These are phyloP conservation scores for Tetramorium alpestre DNA, from an alignment of 1,140 invertebrate genomes.

Conservation along the genomic window DNA sequence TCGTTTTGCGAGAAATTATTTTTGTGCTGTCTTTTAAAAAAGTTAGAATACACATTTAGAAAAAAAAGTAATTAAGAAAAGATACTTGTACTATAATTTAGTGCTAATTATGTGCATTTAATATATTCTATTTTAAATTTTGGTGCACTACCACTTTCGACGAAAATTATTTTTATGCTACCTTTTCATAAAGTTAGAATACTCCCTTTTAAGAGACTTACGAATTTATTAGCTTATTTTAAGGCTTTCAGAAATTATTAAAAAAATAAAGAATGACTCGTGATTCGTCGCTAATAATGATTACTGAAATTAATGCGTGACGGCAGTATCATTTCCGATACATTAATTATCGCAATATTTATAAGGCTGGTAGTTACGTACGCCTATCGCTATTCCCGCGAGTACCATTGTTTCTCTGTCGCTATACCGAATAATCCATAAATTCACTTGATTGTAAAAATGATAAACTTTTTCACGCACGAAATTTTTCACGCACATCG, in stretches of 20 bases:
- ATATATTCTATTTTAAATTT: no score
- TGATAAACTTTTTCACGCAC: no score
- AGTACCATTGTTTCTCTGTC: constrained; percentile 33
- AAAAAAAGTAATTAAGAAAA: no score
- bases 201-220: neutral
- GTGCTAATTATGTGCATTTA: no score
- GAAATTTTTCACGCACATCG: constrained; percentile 42
- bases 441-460: constrained; percentile 49
- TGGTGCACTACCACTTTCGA: no score
- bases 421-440: constrained; percentile 48
- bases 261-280: neutral
- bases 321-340: constrained; percentile 27
- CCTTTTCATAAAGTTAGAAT: no score
- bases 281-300: neutral
- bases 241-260: neutral
- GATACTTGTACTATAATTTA: no score
- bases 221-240: neutral
- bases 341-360: constrained; percentile 57
- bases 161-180: no score
- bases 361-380: constrained; percentile 34
- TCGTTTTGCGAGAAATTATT: no score
- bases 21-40: no score
- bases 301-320: constrained; percentile 21
- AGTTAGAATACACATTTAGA: no score
- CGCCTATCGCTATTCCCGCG: constrained; percentile 55